A percentile compares a stretch with the other conserved stretches of the same genome.
phyloP scores from a whole-genome alignment of 1,140 invertebrate species.

The Zaprionus davidi region DNA sequence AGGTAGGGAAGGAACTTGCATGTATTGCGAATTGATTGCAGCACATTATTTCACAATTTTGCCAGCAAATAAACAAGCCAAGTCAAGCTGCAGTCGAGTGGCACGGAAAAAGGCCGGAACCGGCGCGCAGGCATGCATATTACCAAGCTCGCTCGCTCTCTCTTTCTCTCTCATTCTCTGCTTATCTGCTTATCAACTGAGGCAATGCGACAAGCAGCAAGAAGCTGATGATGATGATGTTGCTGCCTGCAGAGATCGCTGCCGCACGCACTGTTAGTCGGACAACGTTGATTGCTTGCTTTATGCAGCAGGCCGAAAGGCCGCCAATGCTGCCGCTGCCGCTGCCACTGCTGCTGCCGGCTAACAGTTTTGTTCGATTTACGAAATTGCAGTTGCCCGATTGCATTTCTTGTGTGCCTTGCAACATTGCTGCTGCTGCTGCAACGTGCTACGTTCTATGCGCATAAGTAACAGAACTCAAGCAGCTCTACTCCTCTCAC shows the following conservation, averaged over 20 bases:
- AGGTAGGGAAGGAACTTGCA: slow-evolving; percentile 23
- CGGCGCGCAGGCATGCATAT: slow-evolving; percentile 44
- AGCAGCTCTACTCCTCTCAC: neutral
- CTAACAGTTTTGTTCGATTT: slow-evolving; percentile 61
- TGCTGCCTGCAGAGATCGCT: slow-evolving; percentile 29
- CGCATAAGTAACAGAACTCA: slow-evolving; percentile 56
- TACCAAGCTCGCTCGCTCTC: slow-evolving; percentile 11
- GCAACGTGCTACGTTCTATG: slow-evolving; percentile 34
- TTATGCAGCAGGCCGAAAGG: slow-evolving; percentile 22
- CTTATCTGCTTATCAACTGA: slow-evolving; percentile 49
- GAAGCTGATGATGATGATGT: slow-evolving; percentile 2
- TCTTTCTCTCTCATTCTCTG: neutral
- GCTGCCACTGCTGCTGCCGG: slow-evolving; percentile 25
- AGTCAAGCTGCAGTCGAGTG: slow-evolving; percentile 17
- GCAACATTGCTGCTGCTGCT: neutral
- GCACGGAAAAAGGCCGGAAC: slow-evolving; percentile 23
- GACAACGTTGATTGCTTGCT: slow-evolving; percentile 63
- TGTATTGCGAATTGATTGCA: slow-evolving; percentile 77
- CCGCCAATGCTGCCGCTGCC: neutral
- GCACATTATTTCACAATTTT: slow-evolving; percentile 81
- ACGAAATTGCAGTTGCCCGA: slow-evolving; percentile 69
- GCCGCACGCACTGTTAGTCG: slow-evolving; percentile 15
- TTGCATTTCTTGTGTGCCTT: slow-evolving; percentile 61
- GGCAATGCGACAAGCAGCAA: slow-evolving; percentile 60
- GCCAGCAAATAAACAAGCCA: slow-evolving; percentile 73